Conservation (phyloP, 2,113 vertebrate genomes). For the Rhadina sibilatrix region DNA sequence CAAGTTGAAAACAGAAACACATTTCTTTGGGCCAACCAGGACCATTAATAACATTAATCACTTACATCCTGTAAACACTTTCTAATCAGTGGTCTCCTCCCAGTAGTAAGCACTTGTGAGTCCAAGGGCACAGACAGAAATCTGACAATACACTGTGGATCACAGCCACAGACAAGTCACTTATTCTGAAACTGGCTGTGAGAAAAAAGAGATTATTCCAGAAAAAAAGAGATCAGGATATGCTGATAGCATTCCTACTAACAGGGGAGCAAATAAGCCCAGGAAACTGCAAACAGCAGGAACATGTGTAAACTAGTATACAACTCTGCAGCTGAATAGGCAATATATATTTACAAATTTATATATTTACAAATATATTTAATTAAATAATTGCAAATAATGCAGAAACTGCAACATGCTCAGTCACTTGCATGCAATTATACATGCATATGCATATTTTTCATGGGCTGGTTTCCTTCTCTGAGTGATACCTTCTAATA, state of each 20-base stretch:
- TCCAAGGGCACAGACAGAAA: constrained; percentile 16
- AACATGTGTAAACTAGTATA: background rate
- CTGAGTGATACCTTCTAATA: background rate
- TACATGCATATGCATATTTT: background rate
- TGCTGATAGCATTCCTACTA: background rate
- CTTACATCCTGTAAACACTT: constrained; percentile 54
- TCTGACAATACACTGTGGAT: background rate
- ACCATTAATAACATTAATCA: constrained; percentile 45
- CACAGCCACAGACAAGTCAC: background rate
- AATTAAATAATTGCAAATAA: background rate
- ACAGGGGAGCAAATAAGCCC: background rate
- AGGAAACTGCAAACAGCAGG: background rate
- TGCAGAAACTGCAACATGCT: background rate
- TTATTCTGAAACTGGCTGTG: background rate
- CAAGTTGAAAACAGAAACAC: background rate
- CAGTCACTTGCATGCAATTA: background rate
- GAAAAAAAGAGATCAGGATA: background rate
- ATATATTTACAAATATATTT: background rate
- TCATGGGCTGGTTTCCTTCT: background rate
- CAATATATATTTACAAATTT: no score
- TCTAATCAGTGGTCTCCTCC: constrained; percentile 26
- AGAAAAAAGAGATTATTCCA: background rate
- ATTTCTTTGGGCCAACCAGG: background rate
- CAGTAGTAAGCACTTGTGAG: background rate
- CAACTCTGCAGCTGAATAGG: background rate